A percentile compares a stretch with the other conserved stretches of the same genome.
These are phyloP conservation scores for Pseudomyrmex cubaensis DNA, from an alignment of 1,140 invertebrate genomes.

Conservation along the genomic window DNA sequence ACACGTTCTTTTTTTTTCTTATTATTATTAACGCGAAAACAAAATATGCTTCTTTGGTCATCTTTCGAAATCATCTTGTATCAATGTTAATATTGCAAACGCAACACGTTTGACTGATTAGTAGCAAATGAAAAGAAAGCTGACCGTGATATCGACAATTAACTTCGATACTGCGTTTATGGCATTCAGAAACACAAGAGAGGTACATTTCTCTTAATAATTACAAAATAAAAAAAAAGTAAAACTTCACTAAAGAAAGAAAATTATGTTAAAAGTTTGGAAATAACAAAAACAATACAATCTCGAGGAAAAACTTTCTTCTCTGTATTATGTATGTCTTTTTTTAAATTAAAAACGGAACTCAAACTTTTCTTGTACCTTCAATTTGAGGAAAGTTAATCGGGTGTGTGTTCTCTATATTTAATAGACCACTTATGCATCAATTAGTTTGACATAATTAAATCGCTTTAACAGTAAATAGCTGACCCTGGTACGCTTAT, in stretches of 20 bases:
- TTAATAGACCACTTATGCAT: not conserved
- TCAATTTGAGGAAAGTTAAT: not conserved
- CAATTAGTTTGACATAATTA: no score
- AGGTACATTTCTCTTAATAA: not conserved
- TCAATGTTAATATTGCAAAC: slow-evolving; percentile 2
- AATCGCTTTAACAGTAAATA: not conserved
- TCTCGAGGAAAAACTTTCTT: not conserved
- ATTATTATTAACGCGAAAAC: not conserved
- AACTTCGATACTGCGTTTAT: not conserved
- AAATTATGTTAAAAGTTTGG: slow-evolving; percentile 4
- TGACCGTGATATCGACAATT: not conserved
- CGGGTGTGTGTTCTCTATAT: not conserved
- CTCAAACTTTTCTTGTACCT: not conserved
- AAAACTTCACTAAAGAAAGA: not conserved
- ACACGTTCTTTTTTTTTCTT: not conserved
- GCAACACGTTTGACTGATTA: slow-evolving; percentile 39
- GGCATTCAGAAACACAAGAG: not conserved
- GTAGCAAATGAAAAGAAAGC: not conserved
- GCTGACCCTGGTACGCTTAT: not conserved
- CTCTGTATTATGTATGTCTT: not conserved
- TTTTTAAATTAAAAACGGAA: slow-evolving; percentile 7
- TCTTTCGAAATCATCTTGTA: slow-evolving; percentile 15
- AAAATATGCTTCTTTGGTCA: not conserved
- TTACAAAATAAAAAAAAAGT: not conserved
- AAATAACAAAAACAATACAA: not conserved